These are phyloP conservation scores for Spisula subtruncata DNA, from an alignment of 2,888 invertebrate species.

Conservation along the genomic window DNA sequence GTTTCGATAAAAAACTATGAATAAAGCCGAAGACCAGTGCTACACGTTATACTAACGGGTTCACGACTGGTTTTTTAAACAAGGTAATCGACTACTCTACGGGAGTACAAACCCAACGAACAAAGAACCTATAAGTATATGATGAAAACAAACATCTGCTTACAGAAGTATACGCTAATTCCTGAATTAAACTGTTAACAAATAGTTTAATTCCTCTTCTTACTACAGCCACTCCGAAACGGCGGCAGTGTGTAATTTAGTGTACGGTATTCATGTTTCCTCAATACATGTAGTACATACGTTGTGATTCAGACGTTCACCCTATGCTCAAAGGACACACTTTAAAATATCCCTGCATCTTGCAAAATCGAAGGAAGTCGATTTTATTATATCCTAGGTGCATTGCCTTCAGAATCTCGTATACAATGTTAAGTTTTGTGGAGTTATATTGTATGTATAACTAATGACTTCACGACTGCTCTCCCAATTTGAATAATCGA, in stretches of 20 bases:
- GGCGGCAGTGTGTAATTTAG: too few species aligned
- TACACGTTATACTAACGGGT: background rate
- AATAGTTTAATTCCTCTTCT: too few species aligned
- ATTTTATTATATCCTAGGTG: background rate
- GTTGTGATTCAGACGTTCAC: too few species aligned
- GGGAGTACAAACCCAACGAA: background rate
- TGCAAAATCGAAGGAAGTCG: background rate
- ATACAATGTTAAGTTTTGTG: background rate
- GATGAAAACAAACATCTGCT: too few species aligned
- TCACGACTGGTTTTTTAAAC: slow-evolving; percentile 1
- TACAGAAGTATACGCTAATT: too few species aligned
- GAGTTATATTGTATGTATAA: slow-evolving; percentile 12
- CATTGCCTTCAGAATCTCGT: background rate
- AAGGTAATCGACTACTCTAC: background rate
- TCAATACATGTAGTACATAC: too few species aligned
- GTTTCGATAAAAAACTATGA: background rate
- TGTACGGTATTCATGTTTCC: too few species aligned
- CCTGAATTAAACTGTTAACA: too few species aligned
- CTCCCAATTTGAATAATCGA: slow-evolving; percentile 14
- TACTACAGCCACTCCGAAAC: too few species aligned
- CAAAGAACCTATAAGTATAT: background rate
- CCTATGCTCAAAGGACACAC: background rate
- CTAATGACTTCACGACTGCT: slow-evolving; percentile 10
- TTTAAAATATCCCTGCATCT: background rate
- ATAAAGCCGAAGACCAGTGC: background rate